Evolutionary conservation across 2,888 invertebrate species (phyloP).

Genomic region (Trachelus troglodyta): DNA sequence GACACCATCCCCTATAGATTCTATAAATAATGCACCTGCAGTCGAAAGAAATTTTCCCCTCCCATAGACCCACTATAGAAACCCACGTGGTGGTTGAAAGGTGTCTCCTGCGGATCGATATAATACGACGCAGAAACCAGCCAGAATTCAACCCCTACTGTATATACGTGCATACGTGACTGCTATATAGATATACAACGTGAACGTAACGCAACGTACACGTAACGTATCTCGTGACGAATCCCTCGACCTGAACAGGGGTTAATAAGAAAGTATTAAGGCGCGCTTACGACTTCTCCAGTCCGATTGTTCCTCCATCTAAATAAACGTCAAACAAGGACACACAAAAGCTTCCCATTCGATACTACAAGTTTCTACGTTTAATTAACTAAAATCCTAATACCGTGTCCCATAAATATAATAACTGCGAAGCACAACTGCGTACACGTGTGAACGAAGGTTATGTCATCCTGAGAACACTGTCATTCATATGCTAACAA

Average conservation of each 20-base stretch:
- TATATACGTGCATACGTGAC: background rate
- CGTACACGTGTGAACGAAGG: background rate
- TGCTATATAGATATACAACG: background rate
- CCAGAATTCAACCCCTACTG: slow-evolving; percentile 12
- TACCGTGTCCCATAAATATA: background rate
- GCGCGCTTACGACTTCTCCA: background rate
- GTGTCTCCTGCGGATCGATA: slow-evolving; percentile 45
- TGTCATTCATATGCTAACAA: background rate
- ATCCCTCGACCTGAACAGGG: background rate
- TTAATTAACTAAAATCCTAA: background rate
- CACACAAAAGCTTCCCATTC: slow-evolving; percentile 2
- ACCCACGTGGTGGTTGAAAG: slow-evolving; percentile 17
- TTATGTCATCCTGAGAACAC: background rate
- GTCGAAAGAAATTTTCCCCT: background rate
- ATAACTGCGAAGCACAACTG: background rate
- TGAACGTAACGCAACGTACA: background rate
- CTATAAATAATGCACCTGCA: background rate
- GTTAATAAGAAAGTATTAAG: background rate
- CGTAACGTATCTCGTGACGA: background rate
- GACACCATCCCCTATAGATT: slow-evolving; percentile 12
- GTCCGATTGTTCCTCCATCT: background rate
- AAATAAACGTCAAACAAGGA: background rate
- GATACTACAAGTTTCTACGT: slow-evolving; percentile 1
- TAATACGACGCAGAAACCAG: slow-evolving; percentile 32
- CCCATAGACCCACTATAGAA: background rate